Evolutionary conservation across 2,888 invertebrate genomes (phyloP).

Genomic region (Watsonalla cultraria): DNA sequence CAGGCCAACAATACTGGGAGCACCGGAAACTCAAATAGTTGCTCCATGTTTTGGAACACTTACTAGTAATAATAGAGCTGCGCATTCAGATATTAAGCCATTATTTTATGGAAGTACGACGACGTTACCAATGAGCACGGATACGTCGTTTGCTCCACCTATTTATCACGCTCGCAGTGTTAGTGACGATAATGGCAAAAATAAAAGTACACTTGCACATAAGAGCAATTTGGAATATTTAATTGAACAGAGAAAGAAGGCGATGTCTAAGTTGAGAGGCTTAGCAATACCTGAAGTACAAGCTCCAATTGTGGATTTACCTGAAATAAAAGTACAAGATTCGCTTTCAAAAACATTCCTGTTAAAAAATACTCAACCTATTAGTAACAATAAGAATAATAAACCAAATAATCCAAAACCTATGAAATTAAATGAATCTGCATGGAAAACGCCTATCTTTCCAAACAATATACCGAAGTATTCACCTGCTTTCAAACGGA

Average conservation of each 20-base stretch:
- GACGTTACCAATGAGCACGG: slow-evolving; percentile 49
- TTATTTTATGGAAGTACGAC: slow-evolving; percentile 70
- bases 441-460: slow-evolving; percentile 64
- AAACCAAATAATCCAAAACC: slow-evolving; percentile 48
- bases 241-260: slow-evolving; percentile 89
- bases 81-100: slow-evolving; percentile 51
- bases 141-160: slow-evolving; percentile 45
- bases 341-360: slow-evolving; percentile 70
- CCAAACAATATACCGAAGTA: slow-evolving; percentile 84
- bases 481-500: slow-evolving; percentile 89
- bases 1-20: slow-evolving; percentile 74
- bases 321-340: slow-evolving; percentile 89
- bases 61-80: slow-evolving; percentile 27
- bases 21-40: slow-evolving; percentile 55
- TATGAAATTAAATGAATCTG: slow-evolving; percentile 51
- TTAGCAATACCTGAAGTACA: slow-evolving; percentile 90
- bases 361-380: slow-evolving; percentile 49
- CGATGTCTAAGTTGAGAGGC: slow-evolving; percentile 91
- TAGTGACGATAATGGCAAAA: slow-evolving; percentile 63
- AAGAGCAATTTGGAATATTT: slow-evolving; percentile 85
- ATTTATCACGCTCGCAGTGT: slow-evolving; percentile 63
- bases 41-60: slow-evolving; percentile 31
- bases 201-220: slow-evolving; percentile 64
- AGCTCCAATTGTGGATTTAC: slow-evolving; percentile 84
- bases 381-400: slow-evolving; percentile 41